Base-by-base conservation (phyloP, 2,797 vertebrate species). In the Prunella strophiata region DNA sequence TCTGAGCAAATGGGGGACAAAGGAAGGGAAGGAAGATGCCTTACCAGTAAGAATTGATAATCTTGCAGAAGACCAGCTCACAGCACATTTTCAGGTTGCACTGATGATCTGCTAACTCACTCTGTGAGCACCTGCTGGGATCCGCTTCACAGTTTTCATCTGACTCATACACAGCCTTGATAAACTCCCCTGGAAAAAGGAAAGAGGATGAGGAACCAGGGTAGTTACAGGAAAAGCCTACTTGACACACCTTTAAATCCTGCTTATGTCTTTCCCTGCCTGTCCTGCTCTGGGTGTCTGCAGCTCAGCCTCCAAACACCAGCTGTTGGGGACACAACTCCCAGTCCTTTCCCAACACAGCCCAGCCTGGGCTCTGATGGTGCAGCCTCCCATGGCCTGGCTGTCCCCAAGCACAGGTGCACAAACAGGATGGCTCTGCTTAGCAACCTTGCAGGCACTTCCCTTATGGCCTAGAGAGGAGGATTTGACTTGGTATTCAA, bases 61-160 rank as follows among this genome's bases (percentile, higher is more conserved):
- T 99, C 97, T 99, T 99, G 98, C 99, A 99, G 98, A 99, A 99
- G 22, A 99, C 99, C 93, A 99, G 98, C 96, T 99, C 99, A 61
- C 99, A 99, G 94, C 99, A 99, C 99, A 99, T 99, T 97, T 99
- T 99, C 97, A 99, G 97, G 98, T 99, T 99, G 82, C 98, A 98
- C 97, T 99, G 99, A 92, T 99, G 98, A 78, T 99, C 99, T 3
- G 98, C 48, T 79, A 99, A 97, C 50, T 99, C 98, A 30, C 93
- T 97, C 54, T 96, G 96, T 5, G 98, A 98, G 94, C 99, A 99
- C 68, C 98, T 99, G 61, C 98, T 98, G n/a, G 99, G 99, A 93
- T 99, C 99, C 11, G 98, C 99, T 98, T 99, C 99, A 79, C 99
- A 99, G 97, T 99, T 99, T 96, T 99, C 99, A 81, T 99, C 99